Base-by-base conservation (phyloP, 2,797 vertebrate species). In the Rhynchonycteris naso region DNA sequence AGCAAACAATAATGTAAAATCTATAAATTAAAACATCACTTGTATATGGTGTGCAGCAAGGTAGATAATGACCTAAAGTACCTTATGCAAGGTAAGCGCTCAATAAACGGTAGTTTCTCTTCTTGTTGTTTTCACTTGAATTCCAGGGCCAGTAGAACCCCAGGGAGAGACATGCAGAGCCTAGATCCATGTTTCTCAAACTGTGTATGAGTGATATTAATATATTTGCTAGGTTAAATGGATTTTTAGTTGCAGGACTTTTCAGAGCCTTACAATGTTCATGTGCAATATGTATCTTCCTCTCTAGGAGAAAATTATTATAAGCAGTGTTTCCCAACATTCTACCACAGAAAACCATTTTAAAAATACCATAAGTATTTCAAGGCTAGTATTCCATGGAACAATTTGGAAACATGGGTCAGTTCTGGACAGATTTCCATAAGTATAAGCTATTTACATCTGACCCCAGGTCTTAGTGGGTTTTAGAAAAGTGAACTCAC, bases 321-420 rank as follows among this genome's bases (percentile, higher is more conserved):
- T 58, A 89, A 88, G n/a, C 61, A 90, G 3, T 84, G 24, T 88
- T 89, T 85, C 47, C 66, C 87, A 92, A 54, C 66, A 63, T 82
- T 76, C 61, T 38, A 63, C 56, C 71, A 91, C 50, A 68, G 33
- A 74, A 47, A 35, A 59, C 33, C 30, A 43, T 92, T 88, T 95
- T 24, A 47, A 82, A 93, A 82, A 69, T 56, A 56, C 56, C 65
- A 33, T 76, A 91, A 91, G 63, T 56, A 76, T 80, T 91, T 95
- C 24, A 85, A 79, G 35, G 14, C 89, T 92, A 26, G 33, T 56
- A 7, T 89, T 84, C 56, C 21, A 11, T 43, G 50, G 26, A 19
- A 61, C 26, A 47, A 33, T 93, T 79, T 71, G 43, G 65, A 69
- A 91, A 83, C 52, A n/a, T 26, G 14, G 30, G 35, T 71, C 78